Percentiles rank a stretch among this genome's conserved stretches.
These are phyloP conservation scores for Philypnodon macrostomus DNA, from an alignment of 2,797 vertebrate species.

Conservation along the genomic window DNA sequence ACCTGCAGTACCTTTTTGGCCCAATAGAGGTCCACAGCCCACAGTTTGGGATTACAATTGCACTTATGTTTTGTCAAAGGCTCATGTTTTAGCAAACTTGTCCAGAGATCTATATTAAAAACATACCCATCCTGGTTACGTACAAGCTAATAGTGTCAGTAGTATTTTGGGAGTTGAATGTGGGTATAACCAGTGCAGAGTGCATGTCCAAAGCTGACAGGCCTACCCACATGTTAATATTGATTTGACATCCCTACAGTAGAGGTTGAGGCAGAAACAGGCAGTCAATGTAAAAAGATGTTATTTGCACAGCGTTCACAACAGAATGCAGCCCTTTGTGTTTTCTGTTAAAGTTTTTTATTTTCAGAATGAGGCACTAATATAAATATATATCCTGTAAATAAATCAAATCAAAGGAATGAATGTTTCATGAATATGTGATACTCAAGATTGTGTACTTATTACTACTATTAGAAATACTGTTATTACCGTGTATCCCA, in stretches of 20 bases:
- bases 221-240: no score
- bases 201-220: no score
- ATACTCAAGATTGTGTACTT: slow-evolving; percentile 77
- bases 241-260: background rate
- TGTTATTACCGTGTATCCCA: slow-evolving; percentile 68
- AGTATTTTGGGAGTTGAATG: no score
- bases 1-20: no score
- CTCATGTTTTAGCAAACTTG: no score
- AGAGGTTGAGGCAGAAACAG: background rate
- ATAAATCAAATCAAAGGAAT: slow-evolving; percentile 65
- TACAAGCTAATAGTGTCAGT: no score
- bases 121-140: no score
- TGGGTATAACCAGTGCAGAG: no score
- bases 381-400: slow-evolving; percentile 68
- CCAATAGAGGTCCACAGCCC: no score
- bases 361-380: slow-evolving; percentile 78
- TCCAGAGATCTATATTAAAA: no score
- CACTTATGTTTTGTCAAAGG: no score
- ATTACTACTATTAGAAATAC: slow-evolving; percentile 44
- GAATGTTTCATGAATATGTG: slow-evolving; percentile 83
- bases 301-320: slow-evolving; percentile 82
- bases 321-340: slow-evolving; percentile 74
- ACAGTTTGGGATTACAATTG: no score
- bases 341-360: slow-evolving; percentile 53
- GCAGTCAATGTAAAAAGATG: slow-evolving; percentile 25